Evolutionary conservation across 1,140 invertebrate genomes (phyloP).

Genomic region (Procambarus virginalis): DNA sequence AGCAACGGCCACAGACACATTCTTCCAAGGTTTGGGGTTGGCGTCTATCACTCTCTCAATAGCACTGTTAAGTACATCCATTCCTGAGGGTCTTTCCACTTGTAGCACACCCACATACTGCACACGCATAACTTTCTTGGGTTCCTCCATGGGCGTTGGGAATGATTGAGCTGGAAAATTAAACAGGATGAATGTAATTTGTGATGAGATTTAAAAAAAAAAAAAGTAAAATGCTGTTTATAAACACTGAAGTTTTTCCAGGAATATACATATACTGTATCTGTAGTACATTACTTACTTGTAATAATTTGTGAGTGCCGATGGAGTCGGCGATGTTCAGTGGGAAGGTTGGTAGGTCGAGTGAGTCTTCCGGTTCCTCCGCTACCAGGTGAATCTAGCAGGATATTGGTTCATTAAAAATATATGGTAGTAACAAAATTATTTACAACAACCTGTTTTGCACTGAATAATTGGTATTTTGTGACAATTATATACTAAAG

Average conservation of each 20-base stretch:
- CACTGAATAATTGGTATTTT: too few relatives aligned
- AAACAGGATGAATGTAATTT: not conserved
- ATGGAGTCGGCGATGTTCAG: constrained; percentile 79
- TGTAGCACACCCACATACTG: constrained; percentile 89
- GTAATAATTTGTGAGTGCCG: constrained; percentile 67
- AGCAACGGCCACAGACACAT: constrained; percentile 91
- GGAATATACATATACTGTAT: too few relatives aligned
- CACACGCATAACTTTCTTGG: constrained; percentile 91
- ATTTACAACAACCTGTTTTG: too few relatives aligned
- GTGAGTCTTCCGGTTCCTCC: constrained; percentile 78
- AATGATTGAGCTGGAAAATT: constrained; percentile 82
- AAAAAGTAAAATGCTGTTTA: too few relatives aligned
- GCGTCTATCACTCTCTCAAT: constrained; percentile 85
- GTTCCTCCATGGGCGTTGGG: constrained; percentile 98
- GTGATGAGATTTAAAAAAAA: not conserved
- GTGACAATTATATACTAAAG: too few relatives aligned
- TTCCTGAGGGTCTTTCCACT: constrained; percentile 89
- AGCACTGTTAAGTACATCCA: constrained; percentile 94
- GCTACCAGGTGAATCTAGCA: constrained; percentile 72
- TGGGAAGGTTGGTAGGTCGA: constrained; percentile 90
- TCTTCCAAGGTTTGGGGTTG: constrained; percentile 80
- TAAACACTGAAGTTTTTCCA: too few relatives aligned
- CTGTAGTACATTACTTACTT: constrained; percentile 19
- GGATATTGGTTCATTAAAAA: too few relatives aligned
- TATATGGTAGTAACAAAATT: too few relatives aligned